Percentiles rank a stretch among this genome's conserved stretches.
Conservation (phyloP, 2,797 vertebrate species). For the Enteromius paludinosus region DNA sequence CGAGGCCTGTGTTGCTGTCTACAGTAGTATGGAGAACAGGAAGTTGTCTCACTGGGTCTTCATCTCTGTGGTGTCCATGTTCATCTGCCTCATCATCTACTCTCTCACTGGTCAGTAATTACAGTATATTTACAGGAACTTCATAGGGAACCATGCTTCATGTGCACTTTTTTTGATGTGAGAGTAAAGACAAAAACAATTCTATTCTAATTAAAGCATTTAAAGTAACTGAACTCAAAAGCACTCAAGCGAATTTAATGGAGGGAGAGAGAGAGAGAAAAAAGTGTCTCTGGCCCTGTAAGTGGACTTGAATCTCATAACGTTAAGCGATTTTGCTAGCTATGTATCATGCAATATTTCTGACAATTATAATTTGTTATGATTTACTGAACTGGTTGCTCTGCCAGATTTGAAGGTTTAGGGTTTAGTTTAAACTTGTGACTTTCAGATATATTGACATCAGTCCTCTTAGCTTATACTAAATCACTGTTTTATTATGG, state of each 20-base stretch:
- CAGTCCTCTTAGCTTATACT: neutral
- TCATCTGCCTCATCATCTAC: conserved; percentile 92
- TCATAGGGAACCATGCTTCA: neutral
- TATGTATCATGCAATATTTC: too few species aligned
- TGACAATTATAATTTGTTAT: too few species aligned
- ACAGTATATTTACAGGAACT: neutral
- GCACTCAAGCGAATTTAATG: neutral
- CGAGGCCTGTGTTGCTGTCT: conserved; percentile 89
- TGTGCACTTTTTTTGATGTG: neutral
- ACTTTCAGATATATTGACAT: neutral
- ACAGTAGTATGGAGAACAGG: conserved; percentile 90
- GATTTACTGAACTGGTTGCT: neutral
- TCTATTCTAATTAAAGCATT: neutral
- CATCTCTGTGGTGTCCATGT: conserved; percentile 87
- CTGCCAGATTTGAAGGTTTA: neutral
- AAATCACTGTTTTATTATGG: neutral
- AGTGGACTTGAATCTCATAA: too few species aligned
- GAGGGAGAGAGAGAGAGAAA: neutral
- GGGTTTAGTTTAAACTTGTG: neutral
- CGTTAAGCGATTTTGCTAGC: too few species aligned
- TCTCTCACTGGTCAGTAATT: conserved; percentile 87
- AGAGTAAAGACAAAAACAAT: neutral
- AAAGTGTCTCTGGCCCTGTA: neutral
- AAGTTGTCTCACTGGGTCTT: conserved; percentile 87
- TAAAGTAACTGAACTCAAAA: neutral